Base-by-base conservation (phyloP, 2,888 invertebrate genomes). In the Sphinx pinastri region DNA sequence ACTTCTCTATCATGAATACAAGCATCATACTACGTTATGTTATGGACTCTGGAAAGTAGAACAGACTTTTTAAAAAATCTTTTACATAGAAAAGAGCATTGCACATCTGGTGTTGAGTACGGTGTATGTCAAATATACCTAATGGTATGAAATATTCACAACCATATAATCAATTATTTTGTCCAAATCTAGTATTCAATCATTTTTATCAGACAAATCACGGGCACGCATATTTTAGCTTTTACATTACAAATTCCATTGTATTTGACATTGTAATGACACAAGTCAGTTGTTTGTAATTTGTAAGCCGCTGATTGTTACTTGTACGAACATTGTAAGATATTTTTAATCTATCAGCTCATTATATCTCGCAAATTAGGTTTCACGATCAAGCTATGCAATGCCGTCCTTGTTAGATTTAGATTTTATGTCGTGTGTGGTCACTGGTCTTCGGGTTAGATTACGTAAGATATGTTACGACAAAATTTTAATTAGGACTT, bases 291-390 rank as follows among this genome's bases (percentile, higher is more conserved):
- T 59, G 71, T 75, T 75, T 75, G 73, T 49, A 52, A 55, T 10
- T 51, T 51, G 51, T 51, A 51, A 51, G 31, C 14, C 25, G 51
- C 45, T 63, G 68, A 45, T 55, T 55, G 25, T 16, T 45, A 57
- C 58, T 67, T 70, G 57, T 47, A 45, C 13, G 63, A 31, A n/a
- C 52, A 63, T 52, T 63, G 66, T 70, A 74, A 72, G 71, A 71
- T 54, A 73, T 77, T 76, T 76, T 76, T 72, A 72, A 72, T 76
- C 71, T 72, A 71, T 68, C 55, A 45, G 13, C 45, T 66, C 54
- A 71, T 76, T 79, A 76, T 75, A 70, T 72, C 69, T 71, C 16
- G 57, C 66, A 72, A 73, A 75, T 76, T 74, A 71, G 54, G 51
- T 70, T 71, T 70, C 45, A 45, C 67, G 69, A 70, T 47, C 63